Evolutionary conservation across 2,888 invertebrate genomes (phyloP).

Genomic region (Tubulanus polymorphus): DNA sequence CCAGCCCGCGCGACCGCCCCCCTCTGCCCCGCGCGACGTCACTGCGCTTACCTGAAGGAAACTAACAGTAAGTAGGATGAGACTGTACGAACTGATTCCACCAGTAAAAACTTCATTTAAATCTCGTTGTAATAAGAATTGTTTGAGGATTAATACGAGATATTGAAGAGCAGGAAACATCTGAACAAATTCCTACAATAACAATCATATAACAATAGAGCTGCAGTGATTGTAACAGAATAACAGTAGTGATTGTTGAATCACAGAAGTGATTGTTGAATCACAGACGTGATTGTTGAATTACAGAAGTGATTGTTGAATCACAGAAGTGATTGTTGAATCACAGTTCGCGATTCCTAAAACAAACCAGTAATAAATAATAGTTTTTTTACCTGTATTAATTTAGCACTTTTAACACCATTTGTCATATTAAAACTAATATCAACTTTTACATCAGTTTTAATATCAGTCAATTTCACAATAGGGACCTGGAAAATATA

Average conservation of each 20-base stretch:
- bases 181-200: conserved; percentile 68
- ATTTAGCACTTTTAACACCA: conserved; percentile 92
- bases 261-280: background rate
- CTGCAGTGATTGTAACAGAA: background rate
- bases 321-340: no score
- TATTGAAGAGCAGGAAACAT: conserved; percentile 87
- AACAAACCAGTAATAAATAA: no score
- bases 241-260: background rate
- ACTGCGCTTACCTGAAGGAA: conserved; percentile 69
- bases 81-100: conserved; percentile 97
- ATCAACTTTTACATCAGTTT: conserved; percentile 85
- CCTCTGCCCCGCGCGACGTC: background rate
- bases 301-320: no score
- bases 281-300: background rate
- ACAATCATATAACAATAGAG: conserved; percentile 1
- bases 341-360: no score
- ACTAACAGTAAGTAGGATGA: conserved; percentile 97
- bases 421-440: conserved; percentile 99
- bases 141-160: conserved; percentile 94
- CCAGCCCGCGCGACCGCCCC: background rate
- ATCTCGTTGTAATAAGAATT: conserved; percentile 95
- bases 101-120: conserved; percentile 99
- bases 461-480: conserved; percentile 89
- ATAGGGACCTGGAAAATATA: conserved; percentile 71
- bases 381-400: conserved; percentile 74